Base-by-base conservation (phyloP, 2,113 vertebrate species). In the Nycticorax nycticorax region DNA sequence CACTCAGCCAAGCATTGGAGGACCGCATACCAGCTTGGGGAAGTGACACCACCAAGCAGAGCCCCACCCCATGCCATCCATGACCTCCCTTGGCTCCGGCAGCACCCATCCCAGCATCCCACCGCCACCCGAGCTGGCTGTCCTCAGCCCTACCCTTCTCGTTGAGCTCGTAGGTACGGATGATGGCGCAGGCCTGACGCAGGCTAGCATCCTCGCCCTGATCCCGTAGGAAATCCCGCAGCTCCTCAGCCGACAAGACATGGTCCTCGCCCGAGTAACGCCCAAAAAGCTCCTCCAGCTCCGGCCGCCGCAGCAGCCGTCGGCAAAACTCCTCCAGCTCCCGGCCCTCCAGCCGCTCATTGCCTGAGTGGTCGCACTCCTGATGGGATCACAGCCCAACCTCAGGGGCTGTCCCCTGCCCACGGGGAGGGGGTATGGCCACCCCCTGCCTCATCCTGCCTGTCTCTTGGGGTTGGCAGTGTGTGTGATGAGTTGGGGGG, bases 281-380 rank as follows among this genome's bases (percentile, higher is more conserved):
- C 41, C 96, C 95, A 10, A 99, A 99, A 16, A 99, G 98, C 4
- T 98, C 97, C 76, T 99, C 99, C 96, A 99, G 91, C 98, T 99
- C 99, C 0, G 99, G 99, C 32, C 99, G 98, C 13, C 98, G 98
- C 98, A 99, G 97, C 92, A 99, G 98, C 96, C 98, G 98, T 50
- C 98, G 98, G 93, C 99, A 99, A 84, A 99, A 99, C 96, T 99
- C 99, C 94, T 99, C 99, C 1, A 99, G 99, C 97, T 99, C 99
- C 3, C 94, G n/a, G 14, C 98, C 99, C 85, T 99, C 99, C 95
- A 99, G 97, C 7, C 99, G 98, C 57, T 98, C 98, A 0, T 99
- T 98, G 7, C 98, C 98, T 0, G 99, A 99, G 43, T 64, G 97
- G 97, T 99, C 99, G 16, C 99, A 99, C 77, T 99, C 98, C 99